Base-by-base conservation (phyloP, 2,888 invertebrate species). In the Octodonta nipae region DNA sequence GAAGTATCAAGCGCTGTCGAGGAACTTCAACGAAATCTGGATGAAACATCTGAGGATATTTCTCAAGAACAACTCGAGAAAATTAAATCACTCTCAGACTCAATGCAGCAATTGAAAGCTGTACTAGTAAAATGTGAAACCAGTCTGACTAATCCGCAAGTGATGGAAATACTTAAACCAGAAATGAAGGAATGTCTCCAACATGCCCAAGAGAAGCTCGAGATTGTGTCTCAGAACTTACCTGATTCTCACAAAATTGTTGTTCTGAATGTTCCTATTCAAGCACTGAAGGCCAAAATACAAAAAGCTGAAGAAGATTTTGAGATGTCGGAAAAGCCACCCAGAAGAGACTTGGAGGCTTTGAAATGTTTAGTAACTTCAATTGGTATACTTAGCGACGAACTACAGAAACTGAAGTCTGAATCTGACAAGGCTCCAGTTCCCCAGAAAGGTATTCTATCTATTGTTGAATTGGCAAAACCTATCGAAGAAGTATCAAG, bases 371-470 rank as follows among this genome's bases (percentile, higher is more conserved):
- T 40, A 5, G 20, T 12, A 12, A 15, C 41, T 16, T 25, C 39
- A 10, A 14, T 41, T 4, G 15, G 28, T 8, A 8, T 33, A 8
- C 24, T 43, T 12, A 13, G 28, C 5, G 16, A 37, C 20, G 38
- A 44, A 32, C 26, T 45, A 2, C 33, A 31, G 29, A 5, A 28
- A 13, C 24, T 47, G 7, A 35, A 38, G 26, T 25, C 34, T 8
- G 38, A 35, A 30, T 36, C 25, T 3, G 28, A 41, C 30, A 38
- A 40, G 7, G n/a, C 40, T 4, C 15, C 32, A 10, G 8, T 35
- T 11, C 13, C 34, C 13, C n/a, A n/a, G n/a, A n/a, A n/a, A n/a
- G n/a, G n/a, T n/a, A n/a, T n/a, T n/a, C n/a, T n/a, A n/a, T n/a
- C n/a, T n/a, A n/a, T n/a, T n/a, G n/a, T n/a, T n/a, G n/a, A n/a